Percentiles rank a stretch among this genome's conserved stretches.
These are phyloP conservation scores for Melipona bicolor DNA, from an alignment of 2,888 invertebrate species.

Conservation along the genomic window DNA sequence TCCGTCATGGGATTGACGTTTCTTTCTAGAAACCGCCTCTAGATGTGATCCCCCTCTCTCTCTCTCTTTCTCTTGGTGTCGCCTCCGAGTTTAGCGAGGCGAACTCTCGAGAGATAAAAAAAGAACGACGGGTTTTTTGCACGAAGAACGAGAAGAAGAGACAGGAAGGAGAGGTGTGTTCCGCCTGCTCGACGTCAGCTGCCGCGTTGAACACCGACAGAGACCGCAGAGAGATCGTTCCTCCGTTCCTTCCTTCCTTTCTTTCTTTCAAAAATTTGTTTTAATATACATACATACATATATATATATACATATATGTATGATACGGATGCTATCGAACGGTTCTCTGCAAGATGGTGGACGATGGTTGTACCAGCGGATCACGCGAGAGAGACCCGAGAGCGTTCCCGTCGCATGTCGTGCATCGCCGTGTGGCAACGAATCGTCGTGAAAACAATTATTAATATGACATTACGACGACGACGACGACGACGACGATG, in stretches of 20 bases:
- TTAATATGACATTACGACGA: slow-evolving; percentile 5
- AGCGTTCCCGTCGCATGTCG: neutral
- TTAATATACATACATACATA: neutral
- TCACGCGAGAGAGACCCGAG: neutral
- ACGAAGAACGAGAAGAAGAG: slow-evolving; percentile 30
- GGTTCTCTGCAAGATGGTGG: slow-evolving; percentile 17
- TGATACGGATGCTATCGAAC: neutral
- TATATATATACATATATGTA: no score
- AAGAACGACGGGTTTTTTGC: slow-evolving; percentile 24
- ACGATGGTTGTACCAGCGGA: slow-evolving; percentile 1
- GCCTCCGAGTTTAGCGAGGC: neutral
- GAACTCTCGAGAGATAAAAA: no score
- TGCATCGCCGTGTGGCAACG: neutral
- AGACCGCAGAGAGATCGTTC: neutral
- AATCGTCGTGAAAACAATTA: neutral
- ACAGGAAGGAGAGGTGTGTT: slow-evolving; percentile 11
- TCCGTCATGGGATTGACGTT: slow-evolving; percentile 76
- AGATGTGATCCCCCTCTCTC: slow-evolving; percentile 6
- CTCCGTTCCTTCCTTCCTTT: neutral
- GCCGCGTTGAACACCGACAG: neutral
- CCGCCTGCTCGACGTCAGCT: neutral
- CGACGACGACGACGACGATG: neutral
- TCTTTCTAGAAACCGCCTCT: slow-evolving; percentile 16
- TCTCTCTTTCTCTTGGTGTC: no score
- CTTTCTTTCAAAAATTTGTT: neutral